A percentile compares a stretch with the other conserved stretches of the same genome.
Conservation (phyloP, 2,113 vertebrate genomes). For the Podiceps cristatus region DNA sequence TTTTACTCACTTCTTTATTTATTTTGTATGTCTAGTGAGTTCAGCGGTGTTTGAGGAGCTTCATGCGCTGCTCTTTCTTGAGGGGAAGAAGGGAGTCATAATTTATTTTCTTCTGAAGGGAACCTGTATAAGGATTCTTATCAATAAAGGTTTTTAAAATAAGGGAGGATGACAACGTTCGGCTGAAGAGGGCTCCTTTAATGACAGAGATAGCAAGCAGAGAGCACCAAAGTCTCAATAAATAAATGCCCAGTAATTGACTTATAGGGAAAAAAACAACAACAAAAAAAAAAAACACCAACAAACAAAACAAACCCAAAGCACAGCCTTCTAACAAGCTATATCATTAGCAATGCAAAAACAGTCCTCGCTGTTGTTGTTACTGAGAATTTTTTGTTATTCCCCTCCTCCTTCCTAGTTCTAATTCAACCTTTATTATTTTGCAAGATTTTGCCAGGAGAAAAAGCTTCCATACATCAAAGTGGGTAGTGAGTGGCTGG, state of each 20-base stretch:
- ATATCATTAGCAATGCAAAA: conserved; percentile 22
- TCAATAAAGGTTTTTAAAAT: neutral
- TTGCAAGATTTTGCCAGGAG: conserved; percentile 6
- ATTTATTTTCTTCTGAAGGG: neutral
- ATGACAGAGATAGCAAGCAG: neutral
- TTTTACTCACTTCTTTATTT: neutral
- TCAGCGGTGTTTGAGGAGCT: neutral
- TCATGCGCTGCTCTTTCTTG: neutral
- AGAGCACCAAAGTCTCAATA: neutral
- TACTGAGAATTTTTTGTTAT: neutral
- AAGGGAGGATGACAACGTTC: neutral
- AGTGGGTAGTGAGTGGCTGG: conserved; percentile 15
- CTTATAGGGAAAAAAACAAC: neutral
- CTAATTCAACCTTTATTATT: conserved; percentile 42
- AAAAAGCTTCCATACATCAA: conserved; percentile 41
- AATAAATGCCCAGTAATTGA: neutral
- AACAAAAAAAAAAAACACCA: neutral
- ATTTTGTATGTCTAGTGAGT: neutral
- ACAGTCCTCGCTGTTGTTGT: neutral
- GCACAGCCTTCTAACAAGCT: neutral
- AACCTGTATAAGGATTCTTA: neutral
- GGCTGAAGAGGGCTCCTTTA: neutral
- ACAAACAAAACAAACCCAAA: neutral
- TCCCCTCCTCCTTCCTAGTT: neutral
- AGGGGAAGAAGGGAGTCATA: neutral